Percentiles rank a stretch among this genome's conserved stretches.
phyloP scores from a whole-genome alignment of 2,888 invertebrate genomes.

The Micoletzkya japonica region DNA sequence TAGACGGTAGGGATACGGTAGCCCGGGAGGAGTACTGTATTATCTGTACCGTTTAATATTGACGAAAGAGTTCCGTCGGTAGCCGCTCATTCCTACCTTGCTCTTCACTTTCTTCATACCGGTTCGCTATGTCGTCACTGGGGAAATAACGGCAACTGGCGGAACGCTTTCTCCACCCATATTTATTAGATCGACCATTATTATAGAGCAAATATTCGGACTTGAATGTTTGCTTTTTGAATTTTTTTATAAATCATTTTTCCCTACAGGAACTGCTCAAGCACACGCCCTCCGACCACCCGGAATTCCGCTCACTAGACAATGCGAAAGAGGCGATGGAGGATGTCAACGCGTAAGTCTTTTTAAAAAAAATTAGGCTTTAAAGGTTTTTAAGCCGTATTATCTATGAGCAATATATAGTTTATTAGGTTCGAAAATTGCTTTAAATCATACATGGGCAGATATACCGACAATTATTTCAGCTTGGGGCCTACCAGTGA shows the following conservation, averaged over 20 bases:
- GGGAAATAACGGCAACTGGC: too few species aligned
- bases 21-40: not conserved
- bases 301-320: constrained; percentile 81
- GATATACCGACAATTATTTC: not conserved
- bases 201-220: constrained; percentile 22
- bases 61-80: not conserved
- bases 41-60: too few species aligned
- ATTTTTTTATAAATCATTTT: not conserved
- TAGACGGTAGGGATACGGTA: not conserved
- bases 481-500: not conserved
- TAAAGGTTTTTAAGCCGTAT: not conserved
- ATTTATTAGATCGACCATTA: too few species aligned
- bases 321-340: constrained; percentile 71
- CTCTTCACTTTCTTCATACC: not conserved
- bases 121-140: not conserved
- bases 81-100: not conserved
- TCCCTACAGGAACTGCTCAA: constrained; percentile 66
- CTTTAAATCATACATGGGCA: not conserved
- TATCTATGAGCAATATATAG: not conserved
- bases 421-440: not conserved
- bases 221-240: not conserved
- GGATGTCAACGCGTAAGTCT: constrained; percentile 44
- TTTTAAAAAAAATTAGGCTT: not conserved
- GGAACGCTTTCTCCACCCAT: too few species aligned
- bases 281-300: constrained; percentile 72